These are phyloP conservation scores for Agrotis ipsilon DNA, from an alignment of 2,888 invertebrate genomes.

Conservation along the genomic window DNA sequence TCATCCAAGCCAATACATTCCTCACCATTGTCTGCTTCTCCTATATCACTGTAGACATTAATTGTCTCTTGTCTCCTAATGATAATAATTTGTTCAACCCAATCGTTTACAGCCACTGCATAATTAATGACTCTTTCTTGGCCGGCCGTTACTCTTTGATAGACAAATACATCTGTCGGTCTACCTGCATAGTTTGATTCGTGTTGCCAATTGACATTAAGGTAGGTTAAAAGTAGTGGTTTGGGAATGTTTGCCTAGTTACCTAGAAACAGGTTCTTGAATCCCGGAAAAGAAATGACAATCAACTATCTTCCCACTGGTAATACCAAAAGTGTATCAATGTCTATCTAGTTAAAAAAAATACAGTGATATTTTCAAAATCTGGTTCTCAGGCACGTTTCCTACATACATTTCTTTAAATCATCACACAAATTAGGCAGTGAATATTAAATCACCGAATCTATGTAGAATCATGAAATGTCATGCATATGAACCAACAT, in stretches of 20 bases:
- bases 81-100: conserved; percentile 53
- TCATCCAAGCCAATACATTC: conserved; percentile 41
- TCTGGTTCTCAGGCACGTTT: neutral
- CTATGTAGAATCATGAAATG: too few species aligned
- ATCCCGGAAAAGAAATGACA: conserved; percentile 4
- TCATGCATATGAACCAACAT: too few species aligned
- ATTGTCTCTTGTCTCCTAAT: conserved; percentile 20
- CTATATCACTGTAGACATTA: conserved; percentile 39
- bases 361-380: neutral
- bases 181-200: conserved; percentile 11
- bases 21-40: conserved; percentile 21
- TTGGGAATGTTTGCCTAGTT: conserved; percentile 8
- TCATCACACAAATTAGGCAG: neutral
- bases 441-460: too few species aligned
- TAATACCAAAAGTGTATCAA: neutral
- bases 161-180: conserved; percentile 22
- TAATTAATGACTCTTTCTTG: conserved; percentile 52
- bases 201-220: conserved; percentile 41
- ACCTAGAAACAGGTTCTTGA: neutral
- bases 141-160: conserved; percentile 34
- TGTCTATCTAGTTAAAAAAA: neutral
- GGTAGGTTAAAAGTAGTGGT: conserved; percentile 7
- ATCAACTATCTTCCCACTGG: neutral
- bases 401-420: too few species aligned
- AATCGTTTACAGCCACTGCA: conserved; percentile 45